Conservation (phyloP, 2,888 invertebrate genomes). For the Eupithecia centaureata region DNA sequence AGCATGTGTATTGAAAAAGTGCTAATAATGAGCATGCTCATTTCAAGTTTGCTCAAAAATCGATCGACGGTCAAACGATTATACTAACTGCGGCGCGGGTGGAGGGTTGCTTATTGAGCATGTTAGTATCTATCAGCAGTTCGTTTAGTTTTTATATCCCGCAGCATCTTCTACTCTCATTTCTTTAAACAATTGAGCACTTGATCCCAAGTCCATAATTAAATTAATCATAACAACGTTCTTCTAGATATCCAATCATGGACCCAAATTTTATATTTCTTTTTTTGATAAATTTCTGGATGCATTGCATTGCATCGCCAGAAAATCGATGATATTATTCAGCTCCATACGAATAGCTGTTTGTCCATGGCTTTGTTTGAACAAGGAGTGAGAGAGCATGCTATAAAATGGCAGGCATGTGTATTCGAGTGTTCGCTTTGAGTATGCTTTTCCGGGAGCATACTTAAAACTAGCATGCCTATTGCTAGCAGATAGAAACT, state of each 20-base stretch:
- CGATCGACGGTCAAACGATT: no score
- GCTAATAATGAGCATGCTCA: conserved; percentile 8
- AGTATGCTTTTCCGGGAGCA: not conserved
- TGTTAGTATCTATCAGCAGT: not conserved
- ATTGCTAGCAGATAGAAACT: not conserved
- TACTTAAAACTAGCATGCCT: not conserved
- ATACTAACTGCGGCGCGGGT: not conserved
- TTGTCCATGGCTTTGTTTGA: conserved; percentile 4
- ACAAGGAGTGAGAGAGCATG: not conserved
- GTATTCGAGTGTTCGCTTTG: not conserved
- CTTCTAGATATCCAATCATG: not conserved
- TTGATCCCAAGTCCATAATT: not conserved
- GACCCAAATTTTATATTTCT: not conserved
- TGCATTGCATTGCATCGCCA: conserved; percentile 13
- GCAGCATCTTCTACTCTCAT: not conserved
- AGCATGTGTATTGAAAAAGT: not conserved
- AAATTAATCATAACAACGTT: no score
- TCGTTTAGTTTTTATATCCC: not conserved
- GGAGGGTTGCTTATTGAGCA: not conserved
- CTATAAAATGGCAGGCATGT: not conserved
- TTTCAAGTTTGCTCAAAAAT: not conserved
- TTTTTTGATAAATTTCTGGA: not conserved
- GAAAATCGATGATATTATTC: conserved; percentile 7
- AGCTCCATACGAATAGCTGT: conserved; percentile 5
- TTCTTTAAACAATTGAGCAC: not conserved